phyloP scores from a whole-genome alignment of 2,797 vertebrate genomes.

The Urocyon cinereoargenteus region DNA sequence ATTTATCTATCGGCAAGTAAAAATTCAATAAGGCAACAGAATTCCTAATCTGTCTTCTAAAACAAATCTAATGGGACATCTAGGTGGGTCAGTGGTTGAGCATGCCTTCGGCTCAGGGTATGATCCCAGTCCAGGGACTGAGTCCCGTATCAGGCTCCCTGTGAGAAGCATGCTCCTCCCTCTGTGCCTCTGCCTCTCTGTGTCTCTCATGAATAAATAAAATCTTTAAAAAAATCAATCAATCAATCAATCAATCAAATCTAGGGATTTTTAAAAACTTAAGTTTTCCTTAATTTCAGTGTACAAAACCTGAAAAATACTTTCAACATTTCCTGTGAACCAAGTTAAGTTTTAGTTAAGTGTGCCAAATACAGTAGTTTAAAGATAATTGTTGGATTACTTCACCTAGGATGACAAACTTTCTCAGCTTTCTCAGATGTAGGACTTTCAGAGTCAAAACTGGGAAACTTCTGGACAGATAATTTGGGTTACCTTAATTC shows the following conservation, averaged over 20 bases:
- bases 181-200: too few relatives aligned
- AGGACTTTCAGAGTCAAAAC: background rate
- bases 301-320: slow-evolving; percentile 4
- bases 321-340: background rate
- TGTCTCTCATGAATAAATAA: too few relatives aligned
- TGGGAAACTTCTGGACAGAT: background rate
- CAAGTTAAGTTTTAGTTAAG: slow-evolving; percentile 24
- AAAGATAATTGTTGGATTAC: background rate
- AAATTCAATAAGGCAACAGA: background rate
- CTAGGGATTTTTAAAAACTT: background rate
- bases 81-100: too few relatives aligned
- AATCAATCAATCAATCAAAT: too few relatives aligned
- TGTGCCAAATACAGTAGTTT: background rate
- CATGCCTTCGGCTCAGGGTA: too few relatives aligned
- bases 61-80: background rate
- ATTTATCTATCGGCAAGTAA: background rate
- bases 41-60: background rate
- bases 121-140: too few relatives aligned
- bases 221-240: too few relatives aligned
- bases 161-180: too few relatives aligned
- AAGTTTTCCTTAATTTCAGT: slow-evolving; percentile 20
- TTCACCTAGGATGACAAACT: background rate
- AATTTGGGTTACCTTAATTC: background rate
- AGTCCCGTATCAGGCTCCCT: too few relatives aligned
- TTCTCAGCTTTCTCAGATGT: background rate